Conservation (phyloP, 2,888 invertebrate genomes). For the Sarcophaga caerulescens region DNA sequence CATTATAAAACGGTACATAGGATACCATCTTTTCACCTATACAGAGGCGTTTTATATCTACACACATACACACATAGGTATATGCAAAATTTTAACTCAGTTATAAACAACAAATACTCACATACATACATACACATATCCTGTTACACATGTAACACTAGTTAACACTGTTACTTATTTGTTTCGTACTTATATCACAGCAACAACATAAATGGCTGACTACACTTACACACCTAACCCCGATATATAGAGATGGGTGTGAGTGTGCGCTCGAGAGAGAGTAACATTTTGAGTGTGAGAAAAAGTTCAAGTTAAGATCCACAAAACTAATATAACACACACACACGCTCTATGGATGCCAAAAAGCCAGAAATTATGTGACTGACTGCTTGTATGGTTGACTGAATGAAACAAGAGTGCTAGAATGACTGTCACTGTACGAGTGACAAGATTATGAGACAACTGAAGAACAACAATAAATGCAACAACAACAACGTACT, state of each 20-base stretch:
- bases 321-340: conserved; percentile 59
- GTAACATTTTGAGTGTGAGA: conserved; percentile 20
- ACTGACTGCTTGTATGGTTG: conserved; percentile 41
- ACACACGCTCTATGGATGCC: conserved; percentile 56
- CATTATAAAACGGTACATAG: background rate
- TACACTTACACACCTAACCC: conserved; percentile 26
- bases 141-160: background rate
- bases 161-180: conserved; percentile 22
- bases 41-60: background rate
- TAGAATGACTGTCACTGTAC: conserved; percentile 55
- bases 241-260: conserved; percentile 23
- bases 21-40: background rate
- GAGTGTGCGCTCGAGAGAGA: conserved; percentile 11
- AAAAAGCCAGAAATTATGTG: conserved; percentile 67
- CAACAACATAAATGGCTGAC: conserved; percentile 4
- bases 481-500: conserved; percentile 22
- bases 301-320: conserved; percentile 53
- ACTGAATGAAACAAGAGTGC: background rate
- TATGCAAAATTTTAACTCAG: background rate
- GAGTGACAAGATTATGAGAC: conserved; percentile 68
- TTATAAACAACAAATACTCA: background rate
- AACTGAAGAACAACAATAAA: conserved; percentile 28
- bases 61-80: conserved; percentile 22
- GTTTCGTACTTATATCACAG: conserved; percentile 16
- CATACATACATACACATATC: background rate